Evolutionary conservation across 2,797 vertebrate species (phyloP).

Genomic region (Siniperca obscura): DNA sequence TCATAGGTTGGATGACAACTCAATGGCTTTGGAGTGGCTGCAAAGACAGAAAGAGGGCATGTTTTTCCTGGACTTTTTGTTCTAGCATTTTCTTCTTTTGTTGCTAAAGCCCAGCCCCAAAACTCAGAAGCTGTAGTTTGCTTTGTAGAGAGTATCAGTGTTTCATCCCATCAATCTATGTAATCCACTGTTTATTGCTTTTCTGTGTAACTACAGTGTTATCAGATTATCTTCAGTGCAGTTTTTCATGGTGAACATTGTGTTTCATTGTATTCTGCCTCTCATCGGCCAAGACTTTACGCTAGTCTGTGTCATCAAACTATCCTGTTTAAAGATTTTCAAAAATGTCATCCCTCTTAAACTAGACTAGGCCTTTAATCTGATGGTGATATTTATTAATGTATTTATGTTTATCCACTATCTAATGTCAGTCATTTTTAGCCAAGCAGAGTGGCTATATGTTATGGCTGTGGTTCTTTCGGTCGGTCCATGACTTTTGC

Average conservation of each 20-base stretch:
- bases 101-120: neutral
- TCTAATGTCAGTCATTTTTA: conserved; percentile 2
- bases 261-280: conserved; percentile 47
- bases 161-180: conserved; percentile 67
- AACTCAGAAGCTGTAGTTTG: conserved; percentile 28
- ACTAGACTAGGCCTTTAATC: conserved; percentile 6
- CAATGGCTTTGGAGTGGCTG: neutral
- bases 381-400: conserved; percentile 10
- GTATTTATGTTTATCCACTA: conserved; percentile 12
- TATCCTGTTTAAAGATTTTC: conserved; percentile 3
- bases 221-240: conserved; percentile 68
- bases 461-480: neutral
- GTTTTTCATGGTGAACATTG: conserved; percentile 59
- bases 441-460: neutral
- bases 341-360: conserved; percentile 22
- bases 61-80: conserved; percentile 7
- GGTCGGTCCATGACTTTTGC: neutral
- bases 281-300: conserved; percentile 45
- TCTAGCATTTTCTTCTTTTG: conserved; percentile 8
- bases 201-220: conserved; percentile 70
- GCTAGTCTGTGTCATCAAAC: conserved; percentile 32
- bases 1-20: conserved; percentile 12
- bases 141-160: conserved; percentile 49
- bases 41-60: neutral
- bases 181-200: conserved; percentile 79